Evolutionary conservation across 2,797 vertebrate genomes (phyloP).

Genomic region (Neomorphus geoffroyi): DNA sequence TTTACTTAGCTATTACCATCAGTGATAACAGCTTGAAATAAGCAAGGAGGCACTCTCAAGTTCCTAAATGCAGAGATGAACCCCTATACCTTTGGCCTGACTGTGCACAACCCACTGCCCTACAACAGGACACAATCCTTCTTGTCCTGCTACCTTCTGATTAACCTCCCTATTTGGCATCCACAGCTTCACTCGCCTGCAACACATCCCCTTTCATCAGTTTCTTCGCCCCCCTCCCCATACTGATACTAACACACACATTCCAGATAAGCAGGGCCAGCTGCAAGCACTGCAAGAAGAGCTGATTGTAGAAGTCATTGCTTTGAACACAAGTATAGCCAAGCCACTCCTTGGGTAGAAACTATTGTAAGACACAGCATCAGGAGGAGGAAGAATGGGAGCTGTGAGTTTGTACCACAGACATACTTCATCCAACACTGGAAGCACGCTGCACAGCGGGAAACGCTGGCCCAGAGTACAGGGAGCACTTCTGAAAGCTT

Average conservation of each 20-base stretch:
- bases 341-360: neutral
- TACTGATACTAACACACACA: neutral
- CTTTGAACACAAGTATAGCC: neutral
- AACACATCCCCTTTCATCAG: neutral
- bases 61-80: neutral
- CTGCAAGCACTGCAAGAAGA: neutral
- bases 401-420: neutral
- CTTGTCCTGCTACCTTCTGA: neutral
- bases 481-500: neutral
- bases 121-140: neutral
- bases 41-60: neutral
- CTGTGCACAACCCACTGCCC: neutral
- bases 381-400: neutral
- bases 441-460: fast-evolving
- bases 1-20: neutral
- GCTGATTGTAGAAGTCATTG: neutral
- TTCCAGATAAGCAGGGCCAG: neutral
- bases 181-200: neutral
- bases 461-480: neutral
- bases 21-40: neutral
- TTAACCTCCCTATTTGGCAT: neutral
- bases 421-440: neutral
- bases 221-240: neutral
- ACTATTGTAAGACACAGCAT: neutral
- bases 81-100: neutral